phyloP scores from a whole-genome alignment of 2,888 invertebrate genomes.

The Conistra vaccinii region DNA sequence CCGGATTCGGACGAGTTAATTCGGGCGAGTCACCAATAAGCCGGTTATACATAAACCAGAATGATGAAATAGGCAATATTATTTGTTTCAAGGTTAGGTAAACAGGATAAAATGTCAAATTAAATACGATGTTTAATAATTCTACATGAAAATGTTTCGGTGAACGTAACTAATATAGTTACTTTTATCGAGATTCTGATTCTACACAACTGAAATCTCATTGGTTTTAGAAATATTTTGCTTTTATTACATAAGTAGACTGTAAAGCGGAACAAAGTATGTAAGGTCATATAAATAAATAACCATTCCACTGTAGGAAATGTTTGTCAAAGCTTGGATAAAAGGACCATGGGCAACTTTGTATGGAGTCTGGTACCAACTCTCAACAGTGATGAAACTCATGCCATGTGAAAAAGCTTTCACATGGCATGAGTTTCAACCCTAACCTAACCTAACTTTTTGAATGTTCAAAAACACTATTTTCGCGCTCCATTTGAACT shows the following conservation, averaged over 20 bases:
- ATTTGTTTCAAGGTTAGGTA: constrained; percentile 11
- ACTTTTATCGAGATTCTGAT: constrained; percentile 47
- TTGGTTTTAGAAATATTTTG: constrained; percentile 8
- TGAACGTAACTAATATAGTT: constrained; percentile 44
- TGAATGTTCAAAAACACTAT: too few species aligned
- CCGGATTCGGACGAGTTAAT: too few species aligned
- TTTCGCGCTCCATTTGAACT: too few species aligned
- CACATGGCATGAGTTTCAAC: too few species aligned
- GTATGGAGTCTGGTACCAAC: too few species aligned
- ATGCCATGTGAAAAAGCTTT: too few species aligned
- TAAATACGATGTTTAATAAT: constrained; percentile 22
- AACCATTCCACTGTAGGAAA: not conserved
- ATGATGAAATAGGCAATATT: not conserved
- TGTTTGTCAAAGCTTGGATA: constrained; percentile 6
- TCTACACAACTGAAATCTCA: constrained; percentile 42
- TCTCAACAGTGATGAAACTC: too few species aligned
- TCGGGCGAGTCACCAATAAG: too few species aligned
- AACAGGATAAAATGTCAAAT: constrained; percentile 17
- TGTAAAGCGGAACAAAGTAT: constrained; percentile 3
- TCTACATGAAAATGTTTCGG: constrained; percentile 15
- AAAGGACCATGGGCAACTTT: too few species aligned
- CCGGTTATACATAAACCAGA: not conserved
- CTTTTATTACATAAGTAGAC: not conserved
- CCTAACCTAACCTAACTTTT: too few species aligned
- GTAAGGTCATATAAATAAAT: constrained; percentile 16